Conservation (phyloP, 2,888 invertebrate genomes). For the Rhingia campestris region DNA sequence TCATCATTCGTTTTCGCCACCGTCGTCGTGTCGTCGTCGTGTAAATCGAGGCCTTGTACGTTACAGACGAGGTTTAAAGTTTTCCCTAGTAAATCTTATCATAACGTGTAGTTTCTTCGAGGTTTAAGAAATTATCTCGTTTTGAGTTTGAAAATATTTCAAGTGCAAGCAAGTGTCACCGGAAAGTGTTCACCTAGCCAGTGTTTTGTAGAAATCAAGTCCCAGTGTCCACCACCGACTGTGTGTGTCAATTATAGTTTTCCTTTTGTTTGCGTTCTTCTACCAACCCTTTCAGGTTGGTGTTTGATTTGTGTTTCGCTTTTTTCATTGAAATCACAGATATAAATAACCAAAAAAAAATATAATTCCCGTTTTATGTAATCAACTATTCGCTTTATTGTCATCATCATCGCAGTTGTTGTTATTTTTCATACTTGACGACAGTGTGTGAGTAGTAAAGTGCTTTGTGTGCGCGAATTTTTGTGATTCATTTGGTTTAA, state of each 20-base stretch:
- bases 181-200: slow-evolving; percentile 13
- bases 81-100: slow-evolving; percentile 17
- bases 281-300: slow-evolving; percentile 11
- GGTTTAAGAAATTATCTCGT: slow-evolving; percentile 61
- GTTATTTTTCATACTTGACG: slow-evolving; percentile 16
- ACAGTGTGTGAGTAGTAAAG: slow-evolving; percentile 5
- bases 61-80: slow-evolving; percentile 49
- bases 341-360: slow-evolving; percentile 65
- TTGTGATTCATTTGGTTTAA: slow-evolving; percentile 48
- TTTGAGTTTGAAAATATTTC: slow-evolving; percentile 23
- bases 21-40: slow-evolving; percentile 35
- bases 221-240: background rate
- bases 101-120: slow-evolving; percentile 63
- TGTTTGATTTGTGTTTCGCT: slow-evolving; percentile 16
- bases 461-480: slow-evolving; percentile 62
- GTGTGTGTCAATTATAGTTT: background rate
- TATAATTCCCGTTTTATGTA: slow-evolving; percentile 67
- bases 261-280: slow-evolving; percentile 22
- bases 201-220: slow-evolving; percentile 17
- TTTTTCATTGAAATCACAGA: slow-evolving; percentile 48
- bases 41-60: slow-evolving; percentile 48
- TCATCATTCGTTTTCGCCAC: slow-evolving; percentile 3
- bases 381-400: slow-evolving; percentile 44
- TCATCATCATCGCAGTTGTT: slow-evolving; percentile 35
- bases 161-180: slow-evolving; percentile 26